Conservation (phyloP, 2,888 invertebrate species). For the Onthophagus sagittarius region DNA sequence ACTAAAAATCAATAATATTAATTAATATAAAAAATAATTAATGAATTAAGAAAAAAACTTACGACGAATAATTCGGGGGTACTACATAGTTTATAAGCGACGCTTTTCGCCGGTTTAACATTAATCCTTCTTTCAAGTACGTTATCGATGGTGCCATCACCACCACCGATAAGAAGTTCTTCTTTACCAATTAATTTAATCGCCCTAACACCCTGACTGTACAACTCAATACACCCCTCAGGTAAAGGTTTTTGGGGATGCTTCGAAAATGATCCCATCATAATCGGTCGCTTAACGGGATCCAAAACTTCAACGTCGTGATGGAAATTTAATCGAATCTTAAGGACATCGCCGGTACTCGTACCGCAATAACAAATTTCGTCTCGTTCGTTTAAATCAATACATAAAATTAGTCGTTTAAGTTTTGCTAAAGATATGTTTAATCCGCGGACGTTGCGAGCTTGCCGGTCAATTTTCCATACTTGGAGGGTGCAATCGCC, state of each 20-base stretch:
- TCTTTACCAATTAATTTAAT: conserved; percentile 60
- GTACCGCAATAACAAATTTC: conserved; percentile 81
- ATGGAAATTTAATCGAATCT: conserved; percentile 59
- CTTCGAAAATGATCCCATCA: conserved; percentile 65
- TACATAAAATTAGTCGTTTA: conserved; percentile 70
- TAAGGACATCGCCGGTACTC: conserved; percentile 70
- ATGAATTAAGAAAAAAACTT: conserved; percentile 31
- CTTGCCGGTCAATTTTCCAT: conserved; percentile 69
- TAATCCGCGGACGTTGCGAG: conserved; percentile 64
- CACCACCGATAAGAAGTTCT: conserved; percentile 73
- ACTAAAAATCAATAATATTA: conserved; percentile 30
- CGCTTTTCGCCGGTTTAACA: conserved; percentile 22
- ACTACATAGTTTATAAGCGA: conserved; percentile 46
- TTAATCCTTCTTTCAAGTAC: conserved; percentile 50
- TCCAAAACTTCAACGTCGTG: conserved; percentile 54
- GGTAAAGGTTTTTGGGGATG: conserved; percentile 55
- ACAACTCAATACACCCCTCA: conserved; percentile 56
- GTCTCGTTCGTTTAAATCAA: conserved; percentile 68
- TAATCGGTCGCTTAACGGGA: conserved; percentile 53
- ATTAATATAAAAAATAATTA: not conserved
- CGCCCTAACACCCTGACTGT: conserved; percentile 62
- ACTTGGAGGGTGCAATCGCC: conserved; percentile 62
- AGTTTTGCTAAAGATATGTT: conserved; percentile 78
- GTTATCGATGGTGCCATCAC: conserved; percentile 77
- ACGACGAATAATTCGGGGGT: conserved; percentile 49